A percentile compares a stretch with the other conserved stretches of the same genome.
Evolutionary conservation across 2,888 invertebrate species (phyloP).

Genomic region (Drosophila nigricruria): DNA sequence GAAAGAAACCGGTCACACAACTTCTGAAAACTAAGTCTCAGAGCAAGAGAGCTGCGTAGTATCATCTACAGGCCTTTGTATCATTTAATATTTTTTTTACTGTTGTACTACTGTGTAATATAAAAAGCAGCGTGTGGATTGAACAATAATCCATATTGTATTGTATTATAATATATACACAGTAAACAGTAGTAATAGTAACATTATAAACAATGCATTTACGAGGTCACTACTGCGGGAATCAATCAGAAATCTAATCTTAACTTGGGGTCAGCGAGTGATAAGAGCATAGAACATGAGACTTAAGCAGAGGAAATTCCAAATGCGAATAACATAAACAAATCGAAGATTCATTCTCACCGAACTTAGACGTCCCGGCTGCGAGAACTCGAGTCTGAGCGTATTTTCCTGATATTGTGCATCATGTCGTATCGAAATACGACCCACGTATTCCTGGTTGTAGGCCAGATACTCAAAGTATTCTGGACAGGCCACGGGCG

Average conservation of each 20-base stretch:
- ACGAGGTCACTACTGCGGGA: neutral
- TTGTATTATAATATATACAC: neutral
- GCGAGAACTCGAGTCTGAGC: slow-evolving; percentile 69
- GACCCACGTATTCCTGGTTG: slow-evolving; percentile 58
- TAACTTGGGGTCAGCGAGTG: slow-evolving; percentile 44
- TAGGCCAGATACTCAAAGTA: slow-evolving; percentile 66
- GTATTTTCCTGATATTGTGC: slow-evolving; percentile 41
- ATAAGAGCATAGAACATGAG: slow-evolving; percentile 39
- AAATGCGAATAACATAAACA: neutral
- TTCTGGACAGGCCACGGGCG: slow-evolving; percentile 66
- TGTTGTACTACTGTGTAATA: slow-evolving; percentile 18
- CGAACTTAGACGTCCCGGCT: slow-evolving; percentile 51
- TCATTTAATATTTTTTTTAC: slow-evolving; percentile 19
- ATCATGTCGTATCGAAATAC: slow-evolving; percentile 56
- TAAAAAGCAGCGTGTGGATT: slow-evolving; percentile 3
- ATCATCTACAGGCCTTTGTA: slow-evolving; percentile 18
- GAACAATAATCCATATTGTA: neutral
- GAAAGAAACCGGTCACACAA: slow-evolving; percentile 56
- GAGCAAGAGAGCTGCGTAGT: slow-evolving; percentile 20
- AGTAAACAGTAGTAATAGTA: too few relatives aligned
- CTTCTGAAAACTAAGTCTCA: slow-evolving; percentile 28
- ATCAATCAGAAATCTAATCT: slow-evolving; percentile 38
- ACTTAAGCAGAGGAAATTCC: neutral
- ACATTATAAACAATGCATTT: neutral
- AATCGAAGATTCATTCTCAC: slow-evolving; percentile 46